These are phyloP conservation scores for Hepsetus odoe DNA, from an alignment of 2,113 vertebrate species.

Conservation along the genomic window DNA sequence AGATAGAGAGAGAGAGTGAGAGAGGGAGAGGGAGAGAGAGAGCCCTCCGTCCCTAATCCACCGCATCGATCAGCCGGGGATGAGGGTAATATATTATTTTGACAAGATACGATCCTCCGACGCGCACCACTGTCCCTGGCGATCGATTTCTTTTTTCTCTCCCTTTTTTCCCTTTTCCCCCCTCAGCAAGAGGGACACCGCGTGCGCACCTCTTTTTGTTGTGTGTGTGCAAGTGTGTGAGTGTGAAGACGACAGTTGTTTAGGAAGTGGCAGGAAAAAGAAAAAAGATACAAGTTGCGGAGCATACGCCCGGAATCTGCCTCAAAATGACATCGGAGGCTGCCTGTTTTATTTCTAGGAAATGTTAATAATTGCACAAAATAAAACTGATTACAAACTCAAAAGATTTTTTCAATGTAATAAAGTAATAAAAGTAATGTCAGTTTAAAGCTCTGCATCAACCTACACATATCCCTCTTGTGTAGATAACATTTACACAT, in stretches of 20 bases:
- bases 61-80: slow-evolving; percentile 94
- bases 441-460: no score
- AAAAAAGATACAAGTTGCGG: slow-evolving; percentile 31
- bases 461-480: no score
- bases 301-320: slow-evolving; percentile 19
- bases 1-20: slow-evolving; percentile 63
- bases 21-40: slow-evolving; percentile 66
- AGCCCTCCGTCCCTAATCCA: slow-evolving; percentile 88
- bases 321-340: slow-evolving; percentile 35
- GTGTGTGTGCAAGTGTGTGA: slow-evolving; percentile 62
- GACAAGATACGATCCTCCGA: slow-evolving; percentile 97
- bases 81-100: slow-evolving; percentile 99
- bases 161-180: slow-evolving; percentile 68
- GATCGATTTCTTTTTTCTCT: slow-evolving; percentile 88
- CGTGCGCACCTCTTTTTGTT: slow-evolving; percentile 58
- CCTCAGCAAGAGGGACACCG: slow-evolving; percentile 77
- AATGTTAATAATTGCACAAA: background rate
- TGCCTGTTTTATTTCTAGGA: background rate
- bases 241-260: slow-evolving; percentile 68
- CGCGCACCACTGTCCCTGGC: slow-evolving; percentile 85
- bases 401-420: no score
- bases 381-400: background rate
- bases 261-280: slow-evolving; percentile 72
- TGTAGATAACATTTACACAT: no score
- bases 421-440: no score